These are phyloP conservation scores for Lasioglossum baleicum DNA, from an alignment of 1,140 invertebrate species.

Conservation along the genomic window DNA sequence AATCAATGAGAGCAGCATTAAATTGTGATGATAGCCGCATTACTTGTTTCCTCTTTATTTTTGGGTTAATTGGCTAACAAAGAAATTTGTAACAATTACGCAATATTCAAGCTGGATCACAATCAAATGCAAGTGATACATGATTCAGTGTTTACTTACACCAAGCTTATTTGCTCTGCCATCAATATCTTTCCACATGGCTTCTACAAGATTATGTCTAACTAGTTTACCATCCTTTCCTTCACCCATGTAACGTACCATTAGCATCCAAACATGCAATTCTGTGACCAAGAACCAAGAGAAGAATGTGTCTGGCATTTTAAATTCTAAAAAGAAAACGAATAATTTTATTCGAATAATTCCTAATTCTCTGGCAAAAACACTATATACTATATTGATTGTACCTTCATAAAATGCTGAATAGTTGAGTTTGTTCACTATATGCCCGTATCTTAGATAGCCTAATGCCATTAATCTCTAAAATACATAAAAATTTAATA, in stretches of 20 bases:
- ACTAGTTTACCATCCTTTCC: conserved; percentile 84
- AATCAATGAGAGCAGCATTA: conserved; percentile 90
- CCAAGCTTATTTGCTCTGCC: conserved; percentile 86
- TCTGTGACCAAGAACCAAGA: conserved; percentile 93
- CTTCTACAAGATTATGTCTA: conserved; percentile 87
- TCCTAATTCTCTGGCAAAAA: no score
- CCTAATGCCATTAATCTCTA: conserved; percentile 20
- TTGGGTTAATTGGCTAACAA: conserved; percentile 65
- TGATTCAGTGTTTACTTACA: conserved; percentile 77
- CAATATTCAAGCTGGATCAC: background rate
- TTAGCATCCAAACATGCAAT: conserved; percentile 91
- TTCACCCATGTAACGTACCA: conserved; percentile 88
- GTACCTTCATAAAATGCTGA: conserved; percentile 55
- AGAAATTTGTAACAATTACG: background rate
- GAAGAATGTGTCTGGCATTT: conserved; percentile 88
- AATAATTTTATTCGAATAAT: background rate
- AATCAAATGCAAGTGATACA: background rate
- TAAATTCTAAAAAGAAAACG: conserved; percentile 81
- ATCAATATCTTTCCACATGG: conserved; percentile 90
- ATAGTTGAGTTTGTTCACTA: conserved; percentile 35
- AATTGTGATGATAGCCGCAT: conserved; percentile 86
- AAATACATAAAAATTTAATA: conserved; percentile 26
- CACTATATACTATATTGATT: no score
- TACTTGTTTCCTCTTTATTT: conserved; percentile 82
- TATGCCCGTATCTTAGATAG: conserved; percentile 19